Conservation (phyloP, 2,797 vertebrate genomes). For the Manis pentadactyla region DNA sequence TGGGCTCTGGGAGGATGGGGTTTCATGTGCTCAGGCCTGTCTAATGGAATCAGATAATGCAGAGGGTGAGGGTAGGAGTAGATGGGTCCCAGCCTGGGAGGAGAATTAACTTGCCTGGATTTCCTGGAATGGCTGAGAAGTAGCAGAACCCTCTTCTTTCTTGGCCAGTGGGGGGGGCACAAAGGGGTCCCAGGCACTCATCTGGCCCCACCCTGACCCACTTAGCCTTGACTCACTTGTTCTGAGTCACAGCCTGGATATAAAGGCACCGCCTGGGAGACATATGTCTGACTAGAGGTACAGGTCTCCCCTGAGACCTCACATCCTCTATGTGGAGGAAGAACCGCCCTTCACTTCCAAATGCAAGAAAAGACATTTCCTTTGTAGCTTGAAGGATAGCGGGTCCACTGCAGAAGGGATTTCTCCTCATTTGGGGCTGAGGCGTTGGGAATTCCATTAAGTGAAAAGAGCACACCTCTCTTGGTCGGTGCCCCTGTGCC, state of each 20-base stretch:
- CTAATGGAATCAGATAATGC: not conserved
- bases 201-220: slow-evolving; percentile 40
- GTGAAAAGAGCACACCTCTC: not conserved
- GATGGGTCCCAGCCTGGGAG: not conserved
- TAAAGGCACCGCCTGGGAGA: slow-evolving; percentile 53
- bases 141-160: not conserved
- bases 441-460: not conserved
- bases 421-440: not conserved
- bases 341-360: not conserved
- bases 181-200: not conserved
- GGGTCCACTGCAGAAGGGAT: not conserved
- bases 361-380: not conserved
- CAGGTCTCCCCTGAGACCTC: not conserved
- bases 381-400: slow-evolving; percentile 24
- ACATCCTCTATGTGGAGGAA: not conserved
- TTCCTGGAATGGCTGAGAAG: not conserved
- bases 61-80: not conserved
- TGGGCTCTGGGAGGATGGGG: not conserved
- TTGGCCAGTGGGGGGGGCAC: not conserved
- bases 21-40: not conserved
- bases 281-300: not conserved
- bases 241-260: slow-evolving; percentile 70
- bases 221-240: slow-evolving; percentile 51
- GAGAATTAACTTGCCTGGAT: not conserved
- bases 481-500: not conserved